phyloP scores from a whole-genome alignment of 2,113 vertebrate species.

The Phocoena sinus region DNA sequence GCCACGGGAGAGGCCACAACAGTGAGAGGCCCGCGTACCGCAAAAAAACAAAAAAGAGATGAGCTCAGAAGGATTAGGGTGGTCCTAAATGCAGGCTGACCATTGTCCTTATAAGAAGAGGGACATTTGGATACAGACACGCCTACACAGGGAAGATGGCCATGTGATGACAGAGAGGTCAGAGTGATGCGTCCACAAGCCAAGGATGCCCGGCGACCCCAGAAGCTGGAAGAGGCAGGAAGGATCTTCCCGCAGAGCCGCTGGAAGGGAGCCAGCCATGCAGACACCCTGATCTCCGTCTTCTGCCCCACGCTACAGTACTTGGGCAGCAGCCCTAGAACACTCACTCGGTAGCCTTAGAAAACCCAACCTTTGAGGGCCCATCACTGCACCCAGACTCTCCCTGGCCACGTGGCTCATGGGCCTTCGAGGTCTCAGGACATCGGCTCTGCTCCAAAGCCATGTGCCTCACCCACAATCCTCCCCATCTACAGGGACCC shows the following conservation, averaged over 20 bases:
- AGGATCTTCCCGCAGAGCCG: accelerated
- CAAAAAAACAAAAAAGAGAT: background rate
- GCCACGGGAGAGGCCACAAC: no score
- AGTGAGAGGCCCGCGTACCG: no score
- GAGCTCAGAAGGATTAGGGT: background rate
- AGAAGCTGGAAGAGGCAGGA: background rate
- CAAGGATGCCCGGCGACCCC: accelerated
- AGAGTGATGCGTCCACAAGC: background rate
- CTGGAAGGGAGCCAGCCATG: no score
- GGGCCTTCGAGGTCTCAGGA: background rate
- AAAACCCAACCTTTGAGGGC: background rate
- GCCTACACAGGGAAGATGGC: background rate
- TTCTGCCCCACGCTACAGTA: background rate
- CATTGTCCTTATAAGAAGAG: background rate
- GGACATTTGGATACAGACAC: background rate
- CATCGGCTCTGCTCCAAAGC: background rate
- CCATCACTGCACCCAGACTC: accelerated
- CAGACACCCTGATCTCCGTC: accelerated
- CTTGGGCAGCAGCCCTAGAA: background rate
- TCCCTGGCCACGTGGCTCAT: accelerated
- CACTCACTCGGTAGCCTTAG: accelerated
- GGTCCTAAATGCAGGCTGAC: background rate
- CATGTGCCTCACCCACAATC: accelerated
- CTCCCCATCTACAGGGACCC: accelerated
- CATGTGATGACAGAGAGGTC: accelerated